These are phyloP conservation scores for Caenorhabditis sp. DNA, from an alignment of 2,888 invertebrate genomes.

Conservation along the genomic window DNA sequence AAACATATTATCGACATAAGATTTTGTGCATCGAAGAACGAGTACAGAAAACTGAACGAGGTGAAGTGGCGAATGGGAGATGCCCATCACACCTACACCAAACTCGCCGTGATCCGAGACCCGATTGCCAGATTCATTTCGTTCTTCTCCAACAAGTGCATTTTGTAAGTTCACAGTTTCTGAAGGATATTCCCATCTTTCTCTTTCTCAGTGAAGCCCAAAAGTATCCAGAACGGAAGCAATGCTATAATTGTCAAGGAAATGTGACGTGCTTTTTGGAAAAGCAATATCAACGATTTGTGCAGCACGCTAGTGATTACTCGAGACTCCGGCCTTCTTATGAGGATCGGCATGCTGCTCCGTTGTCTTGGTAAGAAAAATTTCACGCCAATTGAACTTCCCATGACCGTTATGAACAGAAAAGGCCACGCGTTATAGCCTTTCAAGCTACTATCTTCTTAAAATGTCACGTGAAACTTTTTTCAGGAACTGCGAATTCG, in stretches of 20 bases:
- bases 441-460: too few relatives aligned
- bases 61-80: constrained; percentile 51
- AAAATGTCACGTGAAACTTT: not conserved
- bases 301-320: constrained; percentile 38
- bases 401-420: too few relatives aligned
- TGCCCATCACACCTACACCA: constrained; percentile 40
- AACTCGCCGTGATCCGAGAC: constrained; percentile 61
- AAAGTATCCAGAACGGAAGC: constrained; percentile 41
- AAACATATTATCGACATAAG: constrained; percentile 20
- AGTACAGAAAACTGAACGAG: constrained; percentile 40
- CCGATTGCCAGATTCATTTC: constrained; percentile 68
- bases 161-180: constrained; percentile 30
- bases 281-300: constrained; percentile 58
- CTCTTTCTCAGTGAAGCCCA: constrained; percentile 37
- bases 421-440: too few relatives aligned
- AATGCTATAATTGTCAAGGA: constrained; percentile 66
- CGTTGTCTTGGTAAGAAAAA: constrained; percentile 52
- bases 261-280: constrained; percentile 69
- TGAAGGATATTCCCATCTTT: not conserved
- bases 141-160: constrained; percentile 68
- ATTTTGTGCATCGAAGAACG: constrained; percentile 51
- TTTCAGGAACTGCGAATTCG: constrained; percentile 57
- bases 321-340: constrained; percentile 35
- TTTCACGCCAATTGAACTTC: too few relatives aligned
- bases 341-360: constrained; percentile 52